These are phyloP conservation scores for Oplegnathus fasciatus DNA, from an alignment of 2,113 vertebrate species.

Conservation along the genomic window DNA sequence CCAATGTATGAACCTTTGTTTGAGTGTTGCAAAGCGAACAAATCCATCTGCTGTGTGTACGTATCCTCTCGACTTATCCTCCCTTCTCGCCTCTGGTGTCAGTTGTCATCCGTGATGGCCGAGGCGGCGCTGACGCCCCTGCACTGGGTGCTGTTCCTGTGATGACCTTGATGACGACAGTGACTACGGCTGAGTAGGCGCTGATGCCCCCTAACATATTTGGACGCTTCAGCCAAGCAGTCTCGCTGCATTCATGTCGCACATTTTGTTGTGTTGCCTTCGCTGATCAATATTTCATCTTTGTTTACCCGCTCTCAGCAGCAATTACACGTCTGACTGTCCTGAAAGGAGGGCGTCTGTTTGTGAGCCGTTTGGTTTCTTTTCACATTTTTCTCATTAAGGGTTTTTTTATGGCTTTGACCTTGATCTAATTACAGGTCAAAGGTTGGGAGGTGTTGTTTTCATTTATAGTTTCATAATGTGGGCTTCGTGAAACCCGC, in stretches of 20 bases:
- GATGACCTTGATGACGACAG: slow-evolving; percentile 74
- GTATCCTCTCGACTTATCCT: slow-evolving; percentile 15
- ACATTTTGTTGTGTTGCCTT: slow-evolving; percentile 36
- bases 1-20: slow-evolving; percentile 14
- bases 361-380: neutral
- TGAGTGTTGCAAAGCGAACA: slow-evolving; percentile 26
- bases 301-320: slow-evolving; percentile 41
- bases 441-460: slow-evolving; percentile 49
- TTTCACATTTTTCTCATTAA: slow-evolving; percentile 30
- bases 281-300: slow-evolving; percentile 72
- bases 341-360: neutral
- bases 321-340: slow-evolving; percentile 18
- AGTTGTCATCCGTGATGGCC: slow-evolving; percentile 62
- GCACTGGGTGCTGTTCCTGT: slow-evolving; percentile 33
- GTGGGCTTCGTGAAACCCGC: slow-evolving; percentile 44
- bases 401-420: slow-evolving; percentile 38
- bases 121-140: slow-evolving; percentile 51
- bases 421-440: slow-evolving; percentile 60
- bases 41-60: slow-evolving; percentile 21
- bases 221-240: slow-evolving; percentile 38
- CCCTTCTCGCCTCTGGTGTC: slow-evolving; percentile 53
- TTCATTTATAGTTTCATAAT: slow-evolving; percentile 49
- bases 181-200: slow-evolving; percentile 60
- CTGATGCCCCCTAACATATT: slow-evolving; percentile 50
- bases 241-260: slow-evolving; percentile 36